Base-by-base conservation (phyloP, 2,113 vertebrate genomes). In the Pedionomus torquatus region DNA sequence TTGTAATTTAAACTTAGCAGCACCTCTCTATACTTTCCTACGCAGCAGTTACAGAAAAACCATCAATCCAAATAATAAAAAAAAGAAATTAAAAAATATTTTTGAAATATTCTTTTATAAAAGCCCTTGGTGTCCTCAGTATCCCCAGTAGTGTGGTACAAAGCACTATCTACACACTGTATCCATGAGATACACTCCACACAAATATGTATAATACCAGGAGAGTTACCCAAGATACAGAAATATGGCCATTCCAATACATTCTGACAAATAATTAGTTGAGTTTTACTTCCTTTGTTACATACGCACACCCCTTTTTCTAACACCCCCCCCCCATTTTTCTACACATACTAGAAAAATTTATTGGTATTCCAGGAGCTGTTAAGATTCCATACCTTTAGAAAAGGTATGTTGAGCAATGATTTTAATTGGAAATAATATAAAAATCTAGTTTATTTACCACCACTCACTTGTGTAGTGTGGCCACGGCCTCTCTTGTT, bases 401-500 rank as follows among this genome's bases (percentile, higher is more conserved):
- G 24, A 55, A 94, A 89, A 68, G 33, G 9, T 5, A 51, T 5
- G 28, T 15, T 4, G 10, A 91, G 7, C 57, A 31, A n/a, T 48
- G 71, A 25, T 21, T 69, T 55, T 26, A 39, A n/a, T 54, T 26
- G 37, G 54, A 80, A 49, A 18, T 37, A 84, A 78, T 49, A 72
- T 10, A 87, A 93, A 94, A 95, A 93, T 63, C 82, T 49, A 18
- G 30, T 74, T 86, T 89, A 97, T 97, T 97, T 96, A 77, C 95
- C 95, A 93, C 84, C 76, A 98, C 99, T 98, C 97, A 99, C 99
- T 99, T 99, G 98, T 99, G 99, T 88, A 99, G 98, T 10, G 99
- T 99, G 52, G 99, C 99, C 64, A 99, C 99, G 20, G 99, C 99
- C 97, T 99, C 99, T 95, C 99, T 98, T 74, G 99, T 99, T 97